phyloP scores from a whole-genome alignment of 2,888 invertebrate genomes.

The Acanthoscelides obtectus region DNA sequence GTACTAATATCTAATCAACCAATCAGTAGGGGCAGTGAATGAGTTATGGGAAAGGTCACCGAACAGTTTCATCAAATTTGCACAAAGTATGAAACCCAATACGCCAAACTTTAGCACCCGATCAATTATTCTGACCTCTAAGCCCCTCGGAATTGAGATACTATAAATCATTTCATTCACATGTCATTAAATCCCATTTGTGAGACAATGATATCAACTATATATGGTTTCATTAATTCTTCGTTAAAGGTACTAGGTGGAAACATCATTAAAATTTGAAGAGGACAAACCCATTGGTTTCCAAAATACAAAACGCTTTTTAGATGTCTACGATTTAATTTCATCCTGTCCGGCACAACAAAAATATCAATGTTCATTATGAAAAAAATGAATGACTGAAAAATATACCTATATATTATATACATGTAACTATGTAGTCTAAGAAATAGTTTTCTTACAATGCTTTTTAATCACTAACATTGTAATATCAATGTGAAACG shows the following conservation, averaged over 20 bases:
- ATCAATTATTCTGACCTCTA: too few relatives aligned
- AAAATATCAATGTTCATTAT: conserved; percentile 4
- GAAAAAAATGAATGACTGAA: not conserved
- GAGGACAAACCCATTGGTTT: not conserved
- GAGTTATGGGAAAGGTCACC: too few relatives aligned
- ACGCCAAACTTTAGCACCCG: too few relatives aligned
- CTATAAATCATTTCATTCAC: too few relatives aligned
- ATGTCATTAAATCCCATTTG: too few relatives aligned
- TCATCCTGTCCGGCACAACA: conserved; percentile 9
- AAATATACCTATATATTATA: not conserved
- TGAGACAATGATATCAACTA: not conserved
- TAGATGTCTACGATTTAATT: not conserved
- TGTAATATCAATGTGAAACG: conserved; percentile 10
- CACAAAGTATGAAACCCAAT: too few relatives aligned
- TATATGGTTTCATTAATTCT: not conserved
- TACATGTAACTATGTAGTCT: not conserved
- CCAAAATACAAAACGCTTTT: not conserved
- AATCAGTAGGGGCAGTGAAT: too few relatives aligned
- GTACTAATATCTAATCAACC: too few relatives aligned
- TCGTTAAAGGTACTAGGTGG: not conserved
- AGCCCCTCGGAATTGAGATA: too few relatives aligned
- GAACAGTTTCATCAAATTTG: too few relatives aligned
- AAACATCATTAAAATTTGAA: not conserved
- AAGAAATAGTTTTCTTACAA: conserved; percentile 23
- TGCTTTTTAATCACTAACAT: conserved; percentile 9